Base-by-base conservation (phyloP, 2,888 invertebrate genomes). In the Notodonta dromedarius region DNA sequence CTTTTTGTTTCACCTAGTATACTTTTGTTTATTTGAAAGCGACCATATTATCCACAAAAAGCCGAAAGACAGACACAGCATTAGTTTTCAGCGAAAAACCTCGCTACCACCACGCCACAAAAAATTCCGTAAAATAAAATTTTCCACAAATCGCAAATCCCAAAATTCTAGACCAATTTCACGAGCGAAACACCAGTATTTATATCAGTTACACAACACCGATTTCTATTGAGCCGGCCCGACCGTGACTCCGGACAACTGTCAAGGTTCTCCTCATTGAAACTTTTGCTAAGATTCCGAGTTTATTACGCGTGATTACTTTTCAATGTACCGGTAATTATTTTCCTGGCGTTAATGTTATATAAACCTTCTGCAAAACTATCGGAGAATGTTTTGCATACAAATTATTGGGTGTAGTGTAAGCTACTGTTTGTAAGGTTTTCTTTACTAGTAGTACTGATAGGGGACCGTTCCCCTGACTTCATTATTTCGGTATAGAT, bases 261-360 rank as follows among this genome's bases (percentile, higher is more conserved):
- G 68, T 71, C 77, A 76, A 76, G 76, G 77, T 76, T 65, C 60
- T 58, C n/a, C 66, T 70, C 70, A 70, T 74, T 69, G 69, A 71
- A 74, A 74, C 67, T 76, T 75, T 75, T 75, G 65, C 66, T 65
- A 65, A 66, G 57, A 69, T 63, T 66, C 64, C 39, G 63, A 74
- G 57, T 73, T 66, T 74, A 65, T 60, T 58, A 68, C 65, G 67
- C 65, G 62, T 73, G 66, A 71, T 67, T 71, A 73, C 62, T 67
- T 67, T 61, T 63, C 54, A 65, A 71, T 58, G 61, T 59, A 64
- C 46, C 61, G 48, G 52, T 58, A 14, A 14, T 50, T 56, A 65
- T 50, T 62, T 65, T 69, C 61, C 57, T 40, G 40, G 16, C 14
- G 55, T n/a, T 39, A 39, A 40, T 13, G 12, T 35, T 52, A 32